These are phyloP conservation scores for Lasiurus cinereus DNA, from an alignment of 2,113 vertebrate species.

Conservation along the genomic window DNA sequence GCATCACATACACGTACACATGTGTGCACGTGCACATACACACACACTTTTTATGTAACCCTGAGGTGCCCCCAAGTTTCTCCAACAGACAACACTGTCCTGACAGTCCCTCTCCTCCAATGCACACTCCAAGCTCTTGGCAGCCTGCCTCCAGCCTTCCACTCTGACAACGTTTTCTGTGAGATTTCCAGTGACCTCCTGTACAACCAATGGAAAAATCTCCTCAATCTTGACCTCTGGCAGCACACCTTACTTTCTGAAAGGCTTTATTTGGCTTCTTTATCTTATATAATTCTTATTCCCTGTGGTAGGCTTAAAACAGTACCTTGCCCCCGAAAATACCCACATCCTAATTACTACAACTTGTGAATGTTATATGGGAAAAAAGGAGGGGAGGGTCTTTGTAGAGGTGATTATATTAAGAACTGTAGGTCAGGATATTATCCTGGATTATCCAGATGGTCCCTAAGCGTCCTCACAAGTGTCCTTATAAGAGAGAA, in stretches of 20 bases:
- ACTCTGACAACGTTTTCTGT: neutral
- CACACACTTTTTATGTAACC: neutral
- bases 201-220: neutral
- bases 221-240: neutral
- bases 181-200: neutral
- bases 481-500: neutral
- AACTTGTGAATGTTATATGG: neutral
- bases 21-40: too few relatives aligned
- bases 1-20: neutral
- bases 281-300: neutral
- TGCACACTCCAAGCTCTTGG: neutral
- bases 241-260: neutral
- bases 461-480: neutral
- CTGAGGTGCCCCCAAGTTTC: neutral
- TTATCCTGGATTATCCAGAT: neutral
- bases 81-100: neutral
- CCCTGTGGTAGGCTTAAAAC: neutral
- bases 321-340: neutral
- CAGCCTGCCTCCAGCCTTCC: neutral
- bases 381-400: fast-evolving
- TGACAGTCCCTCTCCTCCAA: neutral
- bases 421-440: neutral
- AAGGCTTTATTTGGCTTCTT: neutral
- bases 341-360: neutral
- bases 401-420: neutral